Base-by-base conservation (phyloP, 1,140 invertebrate genomes). In the Trichonephila clavipes region DNA sequence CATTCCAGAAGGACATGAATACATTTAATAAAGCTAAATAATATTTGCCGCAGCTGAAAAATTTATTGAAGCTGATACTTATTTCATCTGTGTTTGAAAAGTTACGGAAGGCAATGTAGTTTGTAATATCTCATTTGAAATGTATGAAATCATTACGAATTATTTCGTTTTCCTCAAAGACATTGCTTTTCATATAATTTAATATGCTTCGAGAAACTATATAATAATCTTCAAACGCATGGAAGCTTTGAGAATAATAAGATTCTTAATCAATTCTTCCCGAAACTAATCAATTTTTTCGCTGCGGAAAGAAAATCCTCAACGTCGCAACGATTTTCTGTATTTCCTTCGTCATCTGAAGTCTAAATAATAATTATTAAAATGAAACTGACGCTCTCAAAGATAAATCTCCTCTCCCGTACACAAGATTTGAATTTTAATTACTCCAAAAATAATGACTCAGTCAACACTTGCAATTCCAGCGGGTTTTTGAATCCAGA, bases 401-500 rank as follows among this genome's bases (percentile, higher is more conserved):
- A 77, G 72, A 77, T 77, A 77, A 77, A 77, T 77, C 72, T 34
- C 12, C 12, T 77, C 14, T 40, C 72, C 0, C 72, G 24, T 40
- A 40, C 34, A 16, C 24, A 34, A 77, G 72, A 77, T 77, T 77
- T 34, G 72, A 77, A 77, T 77, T 77, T 77, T 77, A 77, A 77
- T 77, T 77, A 77, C 34, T 77, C 16, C 34, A 40, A 34, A 77
- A 77, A 34, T 40, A 40, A 77, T 77, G 72, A 28, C 4, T 14
- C 2, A 18, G 16, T 64, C 62, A 21, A 6, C 16, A 4, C 62
- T 21, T 40, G 72, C 24, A 16, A 28, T 77, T 77, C 72, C 51
- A 12, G 10, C 7, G 72, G 8, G 28, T 77, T 34, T 34, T 18
- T 34, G 34, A 77, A 77, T 18, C 18, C 28, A 12, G 34, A 12